These are phyloP conservation scores for Telmatherina bonti DNA, from an alignment of 2,797 vertebrate species.

Conservation along the genomic window DNA sequence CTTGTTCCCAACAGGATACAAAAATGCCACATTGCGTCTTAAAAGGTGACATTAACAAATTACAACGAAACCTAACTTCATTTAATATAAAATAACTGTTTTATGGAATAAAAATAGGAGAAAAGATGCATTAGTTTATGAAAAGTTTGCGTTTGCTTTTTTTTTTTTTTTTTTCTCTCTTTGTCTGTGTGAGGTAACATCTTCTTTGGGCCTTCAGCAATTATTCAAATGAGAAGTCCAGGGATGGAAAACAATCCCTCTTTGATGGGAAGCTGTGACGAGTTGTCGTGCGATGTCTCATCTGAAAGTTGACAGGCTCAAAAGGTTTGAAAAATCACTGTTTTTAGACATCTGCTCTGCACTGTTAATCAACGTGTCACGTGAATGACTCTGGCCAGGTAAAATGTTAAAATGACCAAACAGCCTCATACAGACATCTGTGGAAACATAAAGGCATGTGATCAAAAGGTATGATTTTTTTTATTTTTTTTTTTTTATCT, in stretches of 20 bases:
- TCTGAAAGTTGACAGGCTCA: no score
- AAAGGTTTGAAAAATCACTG: no score
- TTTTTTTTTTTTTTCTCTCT: no score
- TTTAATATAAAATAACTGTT: neutral
- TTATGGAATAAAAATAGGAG: neutral
- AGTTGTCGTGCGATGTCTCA: no score
- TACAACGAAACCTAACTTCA: neutral
- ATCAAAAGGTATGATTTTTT: no score
- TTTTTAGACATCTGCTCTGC: no score
- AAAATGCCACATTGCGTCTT: neutral
- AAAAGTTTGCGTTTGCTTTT: neutral
- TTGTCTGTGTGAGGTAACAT: no score
- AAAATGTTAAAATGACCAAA: conserved; percentile 24
- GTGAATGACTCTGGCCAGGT: conserved; percentile 3
- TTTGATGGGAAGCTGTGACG: neutral
- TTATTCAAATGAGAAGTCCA: conserved; percentile 6
- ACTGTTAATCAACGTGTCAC: neutral
- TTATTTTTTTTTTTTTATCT: no score
- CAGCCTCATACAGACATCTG: neutral
- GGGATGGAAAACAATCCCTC: neutral
- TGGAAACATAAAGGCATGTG: conserved; percentile 5
- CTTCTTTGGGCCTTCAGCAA: neutral
- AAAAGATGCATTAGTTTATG: no score
- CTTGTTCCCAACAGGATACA: neutral
- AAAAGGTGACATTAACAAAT: neutral